Conservation (phyloP, 1,140 invertebrate genomes). For the Hermatobates lingyangjiaoensis region DNA sequence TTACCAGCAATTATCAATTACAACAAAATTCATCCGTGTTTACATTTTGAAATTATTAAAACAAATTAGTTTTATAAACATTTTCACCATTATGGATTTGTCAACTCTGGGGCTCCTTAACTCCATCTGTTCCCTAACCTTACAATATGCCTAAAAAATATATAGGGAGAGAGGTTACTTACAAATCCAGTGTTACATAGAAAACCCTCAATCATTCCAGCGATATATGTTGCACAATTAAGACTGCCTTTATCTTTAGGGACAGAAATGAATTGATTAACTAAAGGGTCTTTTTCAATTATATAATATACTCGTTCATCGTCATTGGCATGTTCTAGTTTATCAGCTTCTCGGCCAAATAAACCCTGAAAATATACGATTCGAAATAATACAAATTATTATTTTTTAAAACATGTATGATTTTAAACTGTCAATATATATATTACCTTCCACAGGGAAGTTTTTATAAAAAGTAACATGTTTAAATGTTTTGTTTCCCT, state of each 20-base stretch:
- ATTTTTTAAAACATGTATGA: constrained; percentile 1
- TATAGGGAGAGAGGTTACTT: constrained; percentile 29
- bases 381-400: constrained; percentile 5
- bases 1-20: too few species aligned
- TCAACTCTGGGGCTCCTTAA: too few species aligned
- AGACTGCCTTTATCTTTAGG: constrained; percentile 93
- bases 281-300: constrained; percentile 93
- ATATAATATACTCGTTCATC: constrained; percentile 95
- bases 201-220: constrained; percentile 93
- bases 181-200: constrained; percentile 90
- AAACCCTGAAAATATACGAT: constrained; percentile 41
- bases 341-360: constrained; percentile 96
- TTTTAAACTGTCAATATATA: neutral
- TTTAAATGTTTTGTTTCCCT: constrained; percentile 88
- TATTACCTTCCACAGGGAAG: constrained; percentile 84
- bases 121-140: too few species aligned
- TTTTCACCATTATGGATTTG: too few species aligned
- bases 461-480: constrained; percentile 89
- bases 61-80: too few species aligned
- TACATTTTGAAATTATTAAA: too few species aligned
- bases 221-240: constrained; percentile 96
- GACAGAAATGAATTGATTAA: constrained; percentile 94
- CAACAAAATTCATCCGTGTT: too few species aligned
- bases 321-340: constrained; percentile 94
- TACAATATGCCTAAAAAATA: too few species aligned